phyloP scores from a whole-genome alignment of 1,140 invertebrate species.

The Drosophila simulans region DNA sequence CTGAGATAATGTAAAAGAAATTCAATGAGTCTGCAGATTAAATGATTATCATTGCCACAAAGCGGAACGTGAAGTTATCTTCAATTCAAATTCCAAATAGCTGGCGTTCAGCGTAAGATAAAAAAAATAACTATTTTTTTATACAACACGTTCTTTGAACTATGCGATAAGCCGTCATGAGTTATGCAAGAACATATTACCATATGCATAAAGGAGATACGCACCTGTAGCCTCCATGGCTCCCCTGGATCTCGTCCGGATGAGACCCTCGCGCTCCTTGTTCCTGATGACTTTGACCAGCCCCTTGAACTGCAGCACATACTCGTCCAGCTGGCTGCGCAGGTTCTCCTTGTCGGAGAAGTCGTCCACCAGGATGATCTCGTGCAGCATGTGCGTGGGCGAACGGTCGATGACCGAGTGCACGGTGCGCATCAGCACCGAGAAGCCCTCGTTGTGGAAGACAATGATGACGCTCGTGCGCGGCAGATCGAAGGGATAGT shows the following conservation, averaged over 20 bases:
- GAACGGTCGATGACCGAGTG: constrained; percentile 97
- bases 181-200: too few species aligned
- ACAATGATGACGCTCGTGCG: constrained; percentile 98
- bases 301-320: constrained; percentile 93
- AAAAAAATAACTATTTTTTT: not conserved
- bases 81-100: constrained; percentile 10
- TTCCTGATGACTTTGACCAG: constrained; percentile 96
- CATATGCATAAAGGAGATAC: constrained; percentile 1
- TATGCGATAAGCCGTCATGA: not conserved
- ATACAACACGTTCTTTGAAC: constrained; percentile 5
- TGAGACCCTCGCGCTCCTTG: constrained; percentile 94
- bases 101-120: not conserved
- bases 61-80: constrained; percentile 4
- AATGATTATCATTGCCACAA: not conserved
- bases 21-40: not conserved
- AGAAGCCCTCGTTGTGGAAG: constrained; percentile 99
- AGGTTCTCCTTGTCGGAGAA: constrained; percentile 98
- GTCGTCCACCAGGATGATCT: constrained; percentile 99
- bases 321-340: constrained; percentile 94
- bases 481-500: constrained; percentile 95
- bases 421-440: constrained; percentile 97
- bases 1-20: not conserved
- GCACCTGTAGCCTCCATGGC: constrained; percentile 94
- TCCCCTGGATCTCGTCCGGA: constrained; percentile 95
- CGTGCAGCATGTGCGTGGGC: constrained; percentile 95